These are phyloP conservation scores for Peromyscus polionotus DNA, from an alignment of 2,113 vertebrate genomes.

Conservation along the genomic window DNA sequence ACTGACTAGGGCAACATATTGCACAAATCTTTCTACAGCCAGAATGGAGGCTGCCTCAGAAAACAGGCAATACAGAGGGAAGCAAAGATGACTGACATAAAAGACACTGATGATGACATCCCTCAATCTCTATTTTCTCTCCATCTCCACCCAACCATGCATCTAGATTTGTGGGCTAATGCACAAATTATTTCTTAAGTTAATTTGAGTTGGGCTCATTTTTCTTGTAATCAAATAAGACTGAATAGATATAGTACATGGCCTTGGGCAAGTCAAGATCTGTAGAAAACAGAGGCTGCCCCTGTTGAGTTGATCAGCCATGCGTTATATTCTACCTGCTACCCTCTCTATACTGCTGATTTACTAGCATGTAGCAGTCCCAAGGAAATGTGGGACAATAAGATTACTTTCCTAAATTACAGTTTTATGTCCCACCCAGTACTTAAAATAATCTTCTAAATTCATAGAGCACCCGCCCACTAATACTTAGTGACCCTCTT, in stretches of 20 bases:
- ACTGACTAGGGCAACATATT: background rate
- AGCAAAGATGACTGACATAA: background rate
- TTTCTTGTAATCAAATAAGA: conserved; percentile 40
- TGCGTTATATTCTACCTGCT: background rate
- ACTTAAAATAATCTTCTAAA: background rate
- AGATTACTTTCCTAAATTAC: background rate
- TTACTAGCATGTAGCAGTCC: background rate
- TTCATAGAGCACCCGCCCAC: too few relatives aligned
- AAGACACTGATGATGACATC: background rate
- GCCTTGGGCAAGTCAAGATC: background rate
- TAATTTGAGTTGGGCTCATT: conserved; percentile 18
- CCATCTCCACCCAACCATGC: background rate
- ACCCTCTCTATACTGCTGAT: background rate
- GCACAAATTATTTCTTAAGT: conserved; percentile 37
- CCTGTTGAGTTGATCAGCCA: background rate
- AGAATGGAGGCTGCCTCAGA: background rate
- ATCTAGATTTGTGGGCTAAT: conserved; percentile 4
- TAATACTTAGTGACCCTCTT: background rate
- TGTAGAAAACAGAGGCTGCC: background rate
- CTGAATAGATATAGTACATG: background rate
- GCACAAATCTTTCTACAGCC: background rate
- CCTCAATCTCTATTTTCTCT: conserved; percentile 5
- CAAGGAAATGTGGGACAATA: background rate
- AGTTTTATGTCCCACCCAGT: background rate
- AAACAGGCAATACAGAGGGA: background rate